Evolutionary conservation across 2,888 invertebrate species (phyloP).

Genomic region (Plutella xylostella): DNA sequence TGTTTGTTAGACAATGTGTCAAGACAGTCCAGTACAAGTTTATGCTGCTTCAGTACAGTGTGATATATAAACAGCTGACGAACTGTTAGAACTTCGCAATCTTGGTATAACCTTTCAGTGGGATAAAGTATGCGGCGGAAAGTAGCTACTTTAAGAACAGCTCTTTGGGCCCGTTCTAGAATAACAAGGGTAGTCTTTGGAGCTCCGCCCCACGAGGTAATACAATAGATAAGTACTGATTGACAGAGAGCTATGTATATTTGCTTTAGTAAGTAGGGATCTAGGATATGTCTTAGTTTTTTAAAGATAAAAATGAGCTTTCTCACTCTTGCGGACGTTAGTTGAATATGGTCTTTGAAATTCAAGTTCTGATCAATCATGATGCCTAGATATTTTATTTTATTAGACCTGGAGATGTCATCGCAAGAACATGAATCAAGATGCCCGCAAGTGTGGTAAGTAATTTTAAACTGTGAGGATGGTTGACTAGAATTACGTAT

Average conservation of each 20-base stretch:
- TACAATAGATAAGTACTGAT: conserved; percentile 10
- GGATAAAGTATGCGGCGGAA: neutral
- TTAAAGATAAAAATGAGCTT: neutral
- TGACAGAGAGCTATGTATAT: conserved; percentile 8
- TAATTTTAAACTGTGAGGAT: neutral
- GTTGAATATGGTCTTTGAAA: neutral
- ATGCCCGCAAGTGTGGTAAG: neutral
- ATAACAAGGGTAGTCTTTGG: neutral
- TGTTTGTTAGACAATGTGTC: too few relatives aligned
- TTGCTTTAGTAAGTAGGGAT: neutral
- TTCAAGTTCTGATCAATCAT: neutral
- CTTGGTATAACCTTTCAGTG: neutral
- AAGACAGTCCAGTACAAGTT: too few relatives aligned
- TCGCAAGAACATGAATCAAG: neutral
- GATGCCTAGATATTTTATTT: neutral
- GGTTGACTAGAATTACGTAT: neutral
- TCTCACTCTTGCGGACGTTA: neutral
- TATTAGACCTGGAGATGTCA: neutral
- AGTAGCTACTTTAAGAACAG: conserved; percentile 6
- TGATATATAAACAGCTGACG: neutral
- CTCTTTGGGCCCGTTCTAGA: conserved; percentile 11
- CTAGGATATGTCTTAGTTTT: neutral
- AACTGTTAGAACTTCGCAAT: neutral
- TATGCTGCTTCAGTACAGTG: too few relatives aligned
- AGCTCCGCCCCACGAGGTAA: conserved; percentile 10